Percentiles rank a stretch among this genome's conserved stretches.
phyloP scores from a whole-genome alignment of 2,113 vertebrate genomes.

The Pagrus major region DNA sequence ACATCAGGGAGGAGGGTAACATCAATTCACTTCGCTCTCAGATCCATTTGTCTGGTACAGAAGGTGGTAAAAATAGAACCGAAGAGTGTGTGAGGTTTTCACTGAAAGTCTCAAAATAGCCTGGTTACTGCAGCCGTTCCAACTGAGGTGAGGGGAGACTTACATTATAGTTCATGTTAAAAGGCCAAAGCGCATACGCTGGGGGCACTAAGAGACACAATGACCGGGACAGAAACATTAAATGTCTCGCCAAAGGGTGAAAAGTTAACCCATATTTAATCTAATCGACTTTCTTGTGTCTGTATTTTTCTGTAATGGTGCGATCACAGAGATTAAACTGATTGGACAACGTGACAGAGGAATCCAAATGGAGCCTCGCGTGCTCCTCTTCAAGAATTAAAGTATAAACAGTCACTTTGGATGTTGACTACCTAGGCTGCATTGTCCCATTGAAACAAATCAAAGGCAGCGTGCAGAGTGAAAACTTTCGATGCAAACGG shows the following conservation, averaged over 20 bases:
- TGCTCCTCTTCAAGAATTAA: neutral
- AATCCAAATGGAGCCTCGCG: neutral
- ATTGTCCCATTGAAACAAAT: neutral
- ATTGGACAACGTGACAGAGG: neutral
- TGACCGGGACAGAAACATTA: neutral
- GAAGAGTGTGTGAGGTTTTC: conserved; percentile 15
- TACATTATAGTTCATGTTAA: neutral
- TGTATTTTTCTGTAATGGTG: neutral
- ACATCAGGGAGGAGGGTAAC: conserved; percentile 10
- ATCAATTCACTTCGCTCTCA: conserved; percentile 18
- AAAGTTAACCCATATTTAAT: no score
- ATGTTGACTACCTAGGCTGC: neutral
- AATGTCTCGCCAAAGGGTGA: neutral
- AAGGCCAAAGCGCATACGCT: conserved; percentile 8
- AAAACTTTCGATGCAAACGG: neutral
- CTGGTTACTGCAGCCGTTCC: conserved; percentile 1
- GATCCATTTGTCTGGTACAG: conserved; percentile 38
- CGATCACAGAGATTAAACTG: neutral
- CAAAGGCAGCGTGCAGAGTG: neutral
- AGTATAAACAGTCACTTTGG: neutral
- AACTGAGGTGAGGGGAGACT: conserved; percentile 8
- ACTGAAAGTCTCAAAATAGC: conserved; percentile 27
- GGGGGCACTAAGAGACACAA: neutral
- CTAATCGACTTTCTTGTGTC: neutral
- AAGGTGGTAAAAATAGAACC: conserved; percentile 30